These are phyloP conservation scores for Paratilapia polleni DNA, from an alignment of 2,113 vertebrate genomes.

Conservation along the genomic window DNA sequence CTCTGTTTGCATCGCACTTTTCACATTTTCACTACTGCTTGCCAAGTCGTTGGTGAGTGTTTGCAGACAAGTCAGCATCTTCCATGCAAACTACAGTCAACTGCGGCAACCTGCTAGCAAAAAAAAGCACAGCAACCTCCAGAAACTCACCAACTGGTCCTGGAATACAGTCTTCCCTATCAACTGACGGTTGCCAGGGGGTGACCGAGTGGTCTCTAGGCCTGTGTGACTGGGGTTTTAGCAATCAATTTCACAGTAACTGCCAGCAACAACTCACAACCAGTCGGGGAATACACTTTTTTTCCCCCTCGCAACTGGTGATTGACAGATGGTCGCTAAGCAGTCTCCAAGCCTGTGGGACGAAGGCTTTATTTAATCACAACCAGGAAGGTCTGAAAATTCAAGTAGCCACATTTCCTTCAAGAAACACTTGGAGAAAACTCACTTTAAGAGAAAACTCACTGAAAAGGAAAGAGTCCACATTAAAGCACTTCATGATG, in stretches of 20 bases:
- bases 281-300: background rate
- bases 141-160: background rate
- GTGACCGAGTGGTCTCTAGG: background rate
- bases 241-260: background rate
- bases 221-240: background rate
- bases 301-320: background rate
- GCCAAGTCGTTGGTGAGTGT: background rate
- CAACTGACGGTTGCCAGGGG: background rate
- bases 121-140: background rate
- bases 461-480: too few relatives aligned
- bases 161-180: background rate
- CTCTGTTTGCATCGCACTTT: background rate
- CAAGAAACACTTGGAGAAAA: too few relatives aligned
- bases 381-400: background rate
- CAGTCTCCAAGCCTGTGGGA: background rate
- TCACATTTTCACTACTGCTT: background rate
- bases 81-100: background rate
- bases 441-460: too few relatives aligned
- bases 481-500: too few relatives aligned
- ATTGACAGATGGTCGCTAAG: background rate
- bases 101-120: background rate
- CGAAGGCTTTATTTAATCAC: background rate
- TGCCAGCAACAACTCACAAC: background rate
- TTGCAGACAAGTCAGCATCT: background rate
- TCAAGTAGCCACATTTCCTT: conserved; percentile 7